phyloP scores from a whole-genome alignment of 2,888 invertebrate genomes.

The Acheta domesticus region DNA sequence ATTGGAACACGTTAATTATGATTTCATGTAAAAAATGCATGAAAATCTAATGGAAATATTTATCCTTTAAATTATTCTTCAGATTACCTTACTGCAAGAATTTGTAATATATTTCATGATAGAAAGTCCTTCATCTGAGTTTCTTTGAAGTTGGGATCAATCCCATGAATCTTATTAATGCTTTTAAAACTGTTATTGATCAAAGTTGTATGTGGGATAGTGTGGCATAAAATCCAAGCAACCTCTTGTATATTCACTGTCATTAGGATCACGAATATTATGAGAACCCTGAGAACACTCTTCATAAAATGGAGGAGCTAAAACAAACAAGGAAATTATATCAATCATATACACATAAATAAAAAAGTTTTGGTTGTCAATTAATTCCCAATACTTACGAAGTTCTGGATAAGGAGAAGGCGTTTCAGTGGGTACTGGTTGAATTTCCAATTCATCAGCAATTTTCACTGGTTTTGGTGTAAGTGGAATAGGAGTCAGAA shows the following conservation, averaged over 20 bases:
- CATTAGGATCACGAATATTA: background rate
- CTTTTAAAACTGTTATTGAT: background rate
- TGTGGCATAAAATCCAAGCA: background rate
- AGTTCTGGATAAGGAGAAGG: background rate
- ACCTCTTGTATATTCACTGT: constrained; percentile 7
- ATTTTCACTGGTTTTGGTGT: background rate
- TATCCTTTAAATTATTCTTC: no score
- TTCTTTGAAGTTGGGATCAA: background rate
- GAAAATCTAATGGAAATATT: no score
- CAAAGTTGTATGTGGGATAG: background rate
- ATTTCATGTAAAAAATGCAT: no score
- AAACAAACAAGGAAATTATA: background rate
- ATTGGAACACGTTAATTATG: no score
- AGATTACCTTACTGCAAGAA: no score
- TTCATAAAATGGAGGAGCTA: background rate
- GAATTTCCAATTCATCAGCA: background rate
- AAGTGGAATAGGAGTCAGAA: background rate
- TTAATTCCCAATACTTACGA: background rate
- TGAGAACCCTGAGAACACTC: background rate
- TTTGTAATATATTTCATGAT: background rate
- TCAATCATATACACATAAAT: background rate
- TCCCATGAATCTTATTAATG: background rate
- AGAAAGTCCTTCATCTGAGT: background rate
- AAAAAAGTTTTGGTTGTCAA: background rate
- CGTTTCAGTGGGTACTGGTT: background rate